A percentile compares a stretch with the other conserved stretches of the same genome.
phyloP scores from a whole-genome alignment of 2,797 vertebrate genomes.

The Sebastes baramenuke region DNA sequence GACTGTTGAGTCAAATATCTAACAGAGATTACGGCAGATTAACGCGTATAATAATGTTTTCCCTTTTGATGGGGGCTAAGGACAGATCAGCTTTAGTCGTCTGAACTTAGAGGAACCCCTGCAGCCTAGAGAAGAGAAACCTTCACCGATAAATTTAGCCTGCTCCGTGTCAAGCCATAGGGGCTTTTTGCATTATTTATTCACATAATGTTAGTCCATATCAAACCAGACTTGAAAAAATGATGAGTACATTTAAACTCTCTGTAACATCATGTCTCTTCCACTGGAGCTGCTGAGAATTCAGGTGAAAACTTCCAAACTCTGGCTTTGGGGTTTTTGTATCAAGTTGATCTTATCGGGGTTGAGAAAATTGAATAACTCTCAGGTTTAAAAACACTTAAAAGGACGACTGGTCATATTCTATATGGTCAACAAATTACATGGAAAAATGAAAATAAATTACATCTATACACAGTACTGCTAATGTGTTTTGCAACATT shows the following conservation, averaged over 20 bases:
- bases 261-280: conserved; percentile 1
- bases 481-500: not conserved
- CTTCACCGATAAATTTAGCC: conserved; percentile 29
- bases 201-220: conserved; percentile 18
- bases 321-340: not conserved
- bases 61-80: conserved; percentile 19
- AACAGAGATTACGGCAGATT: conserved; percentile 54
- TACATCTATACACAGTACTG: not conserved
- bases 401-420: no score
- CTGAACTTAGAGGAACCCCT: conserved; percentile 2
- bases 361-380: not conserved
- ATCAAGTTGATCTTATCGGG: not conserved
- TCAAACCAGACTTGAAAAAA: conserved; percentile 24
- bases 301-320: not conserved
- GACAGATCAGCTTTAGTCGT: conserved; percentile 4
- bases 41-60: conserved; percentile 36
- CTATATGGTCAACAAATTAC: not conserved
- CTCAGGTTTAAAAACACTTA: not conserved
- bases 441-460: not conserved
- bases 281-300: not conserved
- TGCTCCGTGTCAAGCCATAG: conserved; percentile 16
- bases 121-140: not conserved
- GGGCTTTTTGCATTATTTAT: conserved; percentile 45
- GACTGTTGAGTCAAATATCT: conserved; percentile 44
- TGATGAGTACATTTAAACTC: conserved; percentile 8